Percentiles rank a stretch among this genome's conserved stretches.
phyloP scores from a whole-genome alignment of 2,113 vertebrate species.

The Burhinus bistriatus region DNA sequence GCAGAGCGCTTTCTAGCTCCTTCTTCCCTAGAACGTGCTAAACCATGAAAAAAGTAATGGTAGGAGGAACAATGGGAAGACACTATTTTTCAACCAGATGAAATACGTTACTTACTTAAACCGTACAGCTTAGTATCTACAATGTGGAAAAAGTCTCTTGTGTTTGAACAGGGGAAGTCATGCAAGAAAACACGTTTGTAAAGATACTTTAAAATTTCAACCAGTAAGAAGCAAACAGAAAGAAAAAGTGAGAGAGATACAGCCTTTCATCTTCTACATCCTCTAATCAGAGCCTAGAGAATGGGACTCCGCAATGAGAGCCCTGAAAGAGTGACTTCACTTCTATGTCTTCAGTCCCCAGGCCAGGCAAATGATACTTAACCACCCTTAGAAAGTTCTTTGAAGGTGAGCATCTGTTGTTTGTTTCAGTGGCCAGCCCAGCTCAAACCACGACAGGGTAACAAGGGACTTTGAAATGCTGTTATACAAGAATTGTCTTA shows the following conservation, averaged over 20 bases:
- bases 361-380: background rate
- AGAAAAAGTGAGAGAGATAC: background rate
- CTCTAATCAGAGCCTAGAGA: background rate
- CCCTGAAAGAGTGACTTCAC: background rate
- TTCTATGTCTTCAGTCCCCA: background rate
- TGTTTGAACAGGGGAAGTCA: background rate
- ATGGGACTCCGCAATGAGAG: background rate
- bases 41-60: background rate
- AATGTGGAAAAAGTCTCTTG: background rate
- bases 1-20: background rate
- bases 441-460: background rate
- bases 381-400: background rate
- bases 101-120: background rate
- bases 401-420: background rate
- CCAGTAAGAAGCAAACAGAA: background rate
- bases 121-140: background rate
- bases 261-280: background rate
- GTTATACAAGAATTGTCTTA: background rate
- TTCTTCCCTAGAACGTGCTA: background rate
- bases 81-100: background rate
- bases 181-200: background rate
- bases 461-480: too few species aligned
- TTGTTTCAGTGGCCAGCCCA: too few species aligned
- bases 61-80: background rate
- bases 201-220: background rate